Percentiles rank a stretch among this genome's conserved stretches.
Conservation (phyloP, 2,888 invertebrate species). For the Venusia cambrica region DNA sequence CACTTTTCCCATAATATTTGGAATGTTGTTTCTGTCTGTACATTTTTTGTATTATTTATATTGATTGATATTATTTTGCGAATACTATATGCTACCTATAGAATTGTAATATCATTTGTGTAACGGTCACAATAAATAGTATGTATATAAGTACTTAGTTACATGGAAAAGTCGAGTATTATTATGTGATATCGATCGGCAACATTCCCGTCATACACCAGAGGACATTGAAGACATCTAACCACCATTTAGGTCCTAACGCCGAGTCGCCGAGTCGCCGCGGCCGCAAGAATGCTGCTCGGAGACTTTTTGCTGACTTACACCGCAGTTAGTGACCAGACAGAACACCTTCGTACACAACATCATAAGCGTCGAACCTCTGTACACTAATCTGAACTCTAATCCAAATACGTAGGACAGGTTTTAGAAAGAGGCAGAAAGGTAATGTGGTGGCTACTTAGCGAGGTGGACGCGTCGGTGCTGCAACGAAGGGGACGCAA, state of each 20-base stretch:
- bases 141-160: too few relatives aligned
- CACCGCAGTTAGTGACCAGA: slow-evolving; percentile 63
- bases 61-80: too few relatives aligned
- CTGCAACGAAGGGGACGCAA: slow-evolving; percentile 28
- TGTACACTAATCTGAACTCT: slow-evolving; percentile 12
- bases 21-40: too few relatives aligned
- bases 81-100: too few relatives aligned
- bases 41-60: too few relatives aligned
- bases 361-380: slow-evolving; percentile 19
- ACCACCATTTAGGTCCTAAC: slow-evolving; percentile 55
- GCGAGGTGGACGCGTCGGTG: slow-evolving; percentile 13
- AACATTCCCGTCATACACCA: slow-evolving; percentile 20
- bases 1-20: too few relatives aligned
- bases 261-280: too few relatives aligned
- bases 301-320: slow-evolving; percentile 65
- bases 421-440: slow-evolving; percentile 14
- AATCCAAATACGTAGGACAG: neutral
- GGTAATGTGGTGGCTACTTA: slow-evolving; percentile 10
- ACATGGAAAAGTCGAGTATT: slow-evolving; percentile 7
- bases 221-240: slow-evolving; percentile 36
- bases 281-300: slow-evolving; percentile 61
- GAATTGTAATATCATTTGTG: too few relatives aligned
- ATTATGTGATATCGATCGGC: slow-evolving; percentile 16
- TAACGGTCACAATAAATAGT: too few relatives aligned
- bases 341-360: slow-evolving; percentile 29